A percentile compares a stretch with the other conserved stretches of the same genome.
Conservation (phyloP, 1,140 invertebrate genomes). For the Lordiphosa clarofinis region DNA sequence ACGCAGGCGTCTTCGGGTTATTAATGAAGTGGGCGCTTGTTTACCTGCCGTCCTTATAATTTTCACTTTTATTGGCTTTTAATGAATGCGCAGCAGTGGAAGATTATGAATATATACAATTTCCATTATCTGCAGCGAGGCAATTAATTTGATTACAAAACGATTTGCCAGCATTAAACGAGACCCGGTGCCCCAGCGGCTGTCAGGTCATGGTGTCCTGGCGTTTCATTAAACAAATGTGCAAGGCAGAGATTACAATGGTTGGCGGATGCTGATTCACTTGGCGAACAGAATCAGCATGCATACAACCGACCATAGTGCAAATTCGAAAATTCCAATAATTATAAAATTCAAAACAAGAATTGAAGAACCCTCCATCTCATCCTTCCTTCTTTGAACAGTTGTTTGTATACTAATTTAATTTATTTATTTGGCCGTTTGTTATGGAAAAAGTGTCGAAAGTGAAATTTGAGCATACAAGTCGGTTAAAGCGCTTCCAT, state of each 20-base stretch:
- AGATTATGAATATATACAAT: slow-evolving; percentile 59
- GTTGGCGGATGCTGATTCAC: no score
- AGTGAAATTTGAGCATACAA: no score
- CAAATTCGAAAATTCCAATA: no score
- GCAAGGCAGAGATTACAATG: slow-evolving; percentile 1
- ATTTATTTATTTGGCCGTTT: no score
- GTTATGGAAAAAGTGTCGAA: no score
- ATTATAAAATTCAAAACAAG: no score
- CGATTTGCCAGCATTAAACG: slow-evolving; percentile 35
- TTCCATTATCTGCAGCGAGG: slow-evolving; percentile 49
- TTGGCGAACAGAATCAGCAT: no score
- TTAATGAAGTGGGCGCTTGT: slow-evolving; percentile 41
- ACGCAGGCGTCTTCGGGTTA: slow-evolving; percentile 28
- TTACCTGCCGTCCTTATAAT: slow-evolving; percentile 54
- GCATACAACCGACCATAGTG: no score
- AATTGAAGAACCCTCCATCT: no score
- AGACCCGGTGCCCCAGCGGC: slow-evolving; percentile 3
- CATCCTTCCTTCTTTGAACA: no score
- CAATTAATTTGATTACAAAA: slow-evolving; percentile 71
- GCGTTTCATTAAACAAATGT: slow-evolving; percentile 27
- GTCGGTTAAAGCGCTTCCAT: no score
- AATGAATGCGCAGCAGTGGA: slow-evolving; percentile 69
- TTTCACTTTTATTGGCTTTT: slow-evolving; percentile 68
- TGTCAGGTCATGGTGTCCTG: slow-evolving; percentile 5
- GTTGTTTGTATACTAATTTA: no score